These are phyloP conservation scores for Salvelinus namaycush DNA, from an alignment of 2,113 vertebrate species.

Conservation along the genomic window DNA sequence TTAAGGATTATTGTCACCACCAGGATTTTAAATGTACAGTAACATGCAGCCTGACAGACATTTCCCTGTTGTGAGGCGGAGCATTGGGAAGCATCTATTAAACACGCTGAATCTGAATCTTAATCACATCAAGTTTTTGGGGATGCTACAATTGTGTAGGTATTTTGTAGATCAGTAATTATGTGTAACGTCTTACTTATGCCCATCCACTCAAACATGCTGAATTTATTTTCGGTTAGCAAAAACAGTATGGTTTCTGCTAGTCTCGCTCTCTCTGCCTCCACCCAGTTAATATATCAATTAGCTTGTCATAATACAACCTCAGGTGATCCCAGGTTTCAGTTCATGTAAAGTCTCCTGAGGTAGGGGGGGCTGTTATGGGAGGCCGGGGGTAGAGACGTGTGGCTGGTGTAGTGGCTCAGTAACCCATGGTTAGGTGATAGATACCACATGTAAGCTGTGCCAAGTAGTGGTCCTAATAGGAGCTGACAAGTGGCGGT, in stretches of 20 bases:
- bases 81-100: background rate
- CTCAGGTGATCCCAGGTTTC: slow-evolving; percentile 48
- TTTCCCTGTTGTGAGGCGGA: background rate
- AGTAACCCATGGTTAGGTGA: slow-evolving; percentile 45
- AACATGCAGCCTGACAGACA: background rate
- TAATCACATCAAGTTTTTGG: too few relatives aligned
- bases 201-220: too few relatives aligned
- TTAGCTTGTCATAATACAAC: slow-evolving; percentile 63
- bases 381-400: background rate
- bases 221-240: background rate
- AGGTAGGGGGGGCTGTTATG: background rate
- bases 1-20: background rate
- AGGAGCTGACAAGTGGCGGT: slow-evolving; percentile 56
- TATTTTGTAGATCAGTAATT: background rate
- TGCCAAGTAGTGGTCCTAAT: slow-evolving; percentile 43
- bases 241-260: background rate
- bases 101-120: too few relatives aligned
- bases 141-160: too few relatives aligned
- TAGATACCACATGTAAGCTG: slow-evolving; percentile 60
- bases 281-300: slow-evolving; percentile 49
- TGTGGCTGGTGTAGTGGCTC: slow-evolving; percentile 35
- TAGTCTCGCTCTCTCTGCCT: slow-evolving; percentile 6
- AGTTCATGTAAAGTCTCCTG: slow-evolving; percentile 38
- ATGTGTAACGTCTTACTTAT: too few relatives aligned
- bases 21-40: background rate